Evolutionary conservation across 2,888 invertebrate genomes (phyloP), one percentile per base, ranked within the genome.

Genomic region (Hemistola chrysoprasaria): DNA sequence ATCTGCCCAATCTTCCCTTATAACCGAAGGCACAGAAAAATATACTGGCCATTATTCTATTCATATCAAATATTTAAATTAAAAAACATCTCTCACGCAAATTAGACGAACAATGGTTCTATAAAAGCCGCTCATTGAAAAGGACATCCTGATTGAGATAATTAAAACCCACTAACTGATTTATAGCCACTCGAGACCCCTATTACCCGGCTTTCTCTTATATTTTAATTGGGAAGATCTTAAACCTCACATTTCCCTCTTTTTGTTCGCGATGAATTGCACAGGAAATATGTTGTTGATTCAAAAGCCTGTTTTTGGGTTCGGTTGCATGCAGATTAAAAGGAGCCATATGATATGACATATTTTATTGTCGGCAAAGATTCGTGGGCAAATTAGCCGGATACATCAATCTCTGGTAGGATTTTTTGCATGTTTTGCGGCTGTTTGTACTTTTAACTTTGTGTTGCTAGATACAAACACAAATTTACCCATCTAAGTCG

Each of bases 341-440:
- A 79, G 66, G 66, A 62, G 77, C 75, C 59, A 78, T 78, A 78
- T 73, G 78, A 86, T 85, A 86, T 87, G 86, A 84, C 85, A 80
- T 81, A 80, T 80, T 81, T 84, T 81, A 84, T 83, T 83, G 78
- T 68, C 58, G 56, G 60, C 60, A 44, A 58, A 59, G 63, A 67
- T 63, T 65, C 56, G 65, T 71, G 83, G 77, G 75, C 82, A 86
- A 87, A 87, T 87, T 87, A 87, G 86, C 71, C 75, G 87, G 87
- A 87, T 85, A 86, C 84, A 78, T 84, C 86, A 83, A 84, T 87
- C 86, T 77, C 16, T 53, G 38, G 59, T 16, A 51, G 37, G 58
- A 51, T 55, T 55, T 59, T 53, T 59, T 60, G 60, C 47, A n/a
- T 20, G 26, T 34, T 44, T 44, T 44, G 23, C 30, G 33, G 38